Evolutionary conservation across 2,888 invertebrate species (phyloP).

Genomic region (Cheilosia urbana): DNA sequence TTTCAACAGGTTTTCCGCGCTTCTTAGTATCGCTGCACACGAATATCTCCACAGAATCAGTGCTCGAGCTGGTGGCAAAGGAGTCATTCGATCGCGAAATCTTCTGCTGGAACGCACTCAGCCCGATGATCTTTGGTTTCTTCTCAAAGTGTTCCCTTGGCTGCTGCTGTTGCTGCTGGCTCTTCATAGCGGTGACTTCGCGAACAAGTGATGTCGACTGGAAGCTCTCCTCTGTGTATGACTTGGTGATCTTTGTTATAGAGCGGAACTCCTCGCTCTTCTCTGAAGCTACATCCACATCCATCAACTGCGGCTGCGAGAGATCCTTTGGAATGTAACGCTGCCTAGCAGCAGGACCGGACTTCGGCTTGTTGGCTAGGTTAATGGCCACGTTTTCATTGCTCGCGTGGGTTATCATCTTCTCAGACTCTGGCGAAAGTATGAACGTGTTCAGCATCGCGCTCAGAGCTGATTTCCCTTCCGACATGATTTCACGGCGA

Average conservation of each 20-base stretch:
- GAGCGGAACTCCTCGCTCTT: constrained; percentile 37
- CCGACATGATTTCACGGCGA: constrained; percentile 84
- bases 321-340: constrained; percentile 86
- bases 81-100: constrained; percentile 84
- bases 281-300: constrained; percentile 25
- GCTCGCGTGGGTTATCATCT: constrained; percentile 85
- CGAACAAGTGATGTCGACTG: constrained; percentile 81
- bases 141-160: constrained; percentile 80
- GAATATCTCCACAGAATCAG: constrained; percentile 81
- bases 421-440: constrained; percentile 67
- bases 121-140: constrained; percentile 84
- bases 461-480: constrained; percentile 84
- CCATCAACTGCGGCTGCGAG: constrained; percentile 74
- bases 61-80: constrained; percentile 78
- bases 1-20: constrained; percentile 86
- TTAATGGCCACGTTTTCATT: constrained; percentile 79
- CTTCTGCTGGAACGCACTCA: constrained; percentile 85
- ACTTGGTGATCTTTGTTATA: constrained; percentile 76
- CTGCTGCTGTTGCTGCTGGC: constrained; percentile 45
- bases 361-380: constrained; percentile 82
- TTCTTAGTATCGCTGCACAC: constrained; percentile 79
- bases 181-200: constrained; percentile 77
- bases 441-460: constrained; percentile 80
- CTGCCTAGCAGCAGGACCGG: constrained; percentile 85
- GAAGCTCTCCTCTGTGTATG: constrained; percentile 79